Evolutionary conservation across 1,140 invertebrate genomes (phyloP).

Genomic region (Pachyrhynchus sulphureomaculatus): DNA sequence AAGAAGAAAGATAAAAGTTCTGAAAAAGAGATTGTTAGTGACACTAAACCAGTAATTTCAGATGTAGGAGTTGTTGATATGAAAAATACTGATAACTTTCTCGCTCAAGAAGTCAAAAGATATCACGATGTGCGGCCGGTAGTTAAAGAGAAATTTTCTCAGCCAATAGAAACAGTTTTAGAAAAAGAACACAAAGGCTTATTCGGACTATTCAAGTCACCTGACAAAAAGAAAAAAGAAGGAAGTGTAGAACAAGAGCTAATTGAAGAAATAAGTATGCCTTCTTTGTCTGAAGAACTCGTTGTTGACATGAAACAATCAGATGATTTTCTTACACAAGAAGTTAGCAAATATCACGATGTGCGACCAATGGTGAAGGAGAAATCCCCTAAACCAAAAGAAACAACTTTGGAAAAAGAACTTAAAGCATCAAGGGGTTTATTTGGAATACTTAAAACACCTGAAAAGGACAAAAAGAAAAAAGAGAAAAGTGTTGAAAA

Average conservation of each 20-base stretch:
- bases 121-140: constrained; percentile 10
- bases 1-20: constrained; percentile 16
- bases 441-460: constrained; percentile 18
- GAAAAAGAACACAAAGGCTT: constrained; percentile 6
- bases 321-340: constrained; percentile 8
- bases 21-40: constrained; percentile 11
- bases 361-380: background rate
- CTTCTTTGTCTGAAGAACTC: too few species aligned
- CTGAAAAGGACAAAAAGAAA: constrained; percentile 19
- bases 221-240: constrained; percentile 12
- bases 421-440: constrained; percentile 22
- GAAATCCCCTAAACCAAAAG: background rate
- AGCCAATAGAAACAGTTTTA: background rate
- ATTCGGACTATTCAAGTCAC: background rate
- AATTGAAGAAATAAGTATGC: too few species aligned
- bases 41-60: background rate
- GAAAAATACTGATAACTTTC: constrained; percentile 1
- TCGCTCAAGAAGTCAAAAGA: constrained; percentile 8
- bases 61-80: constrained; percentile 3
- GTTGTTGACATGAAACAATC: background rate
- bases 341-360: constrained; percentile 25
- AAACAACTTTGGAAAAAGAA: constrained; percentile 5
- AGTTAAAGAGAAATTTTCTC: background rate
- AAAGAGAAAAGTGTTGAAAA: constrained; percentile 17
- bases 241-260: too few species aligned